These are phyloP conservation scores for Julus scandinavius DNA, from an alignment of 2,888 invertebrate genomes.

Conservation along the genomic window DNA sequence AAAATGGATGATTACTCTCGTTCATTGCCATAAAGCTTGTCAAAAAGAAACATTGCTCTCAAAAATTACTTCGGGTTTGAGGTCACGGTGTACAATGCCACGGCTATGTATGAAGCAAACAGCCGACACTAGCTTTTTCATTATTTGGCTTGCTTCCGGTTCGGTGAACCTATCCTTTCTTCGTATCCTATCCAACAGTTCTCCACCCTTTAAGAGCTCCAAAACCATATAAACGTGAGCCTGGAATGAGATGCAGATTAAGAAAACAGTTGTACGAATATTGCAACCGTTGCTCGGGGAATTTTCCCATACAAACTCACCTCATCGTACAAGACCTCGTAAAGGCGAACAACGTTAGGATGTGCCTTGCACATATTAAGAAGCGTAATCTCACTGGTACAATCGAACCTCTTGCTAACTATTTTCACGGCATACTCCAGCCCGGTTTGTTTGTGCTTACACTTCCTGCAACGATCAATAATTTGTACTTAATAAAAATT, in stretches of 20 bases:
- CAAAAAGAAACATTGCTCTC: not conserved
- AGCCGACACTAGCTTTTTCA: conserved; percentile 84
- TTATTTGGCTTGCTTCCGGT: conserved; percentile 79
- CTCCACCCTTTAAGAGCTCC: conserved; percentile 86
- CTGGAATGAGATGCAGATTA: too few species aligned
- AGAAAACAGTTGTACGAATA: too few species aligned
- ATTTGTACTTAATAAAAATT: too few species aligned
- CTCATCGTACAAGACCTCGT: conserved; percentile 86
- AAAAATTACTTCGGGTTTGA: conserved; percentile 85
- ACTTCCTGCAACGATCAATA: conserved; percentile 80
- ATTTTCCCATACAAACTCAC: conserved; percentile 67
- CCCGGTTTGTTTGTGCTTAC: conserved; percentile 78
- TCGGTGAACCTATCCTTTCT: conserved; percentile 79
- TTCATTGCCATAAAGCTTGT: not conserved
- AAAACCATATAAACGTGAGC: conserved; percentile 89
- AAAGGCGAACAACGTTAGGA: conserved; percentile 84
- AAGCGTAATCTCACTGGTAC: conserved; percentile 79
- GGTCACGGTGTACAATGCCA: conserved; percentile 89
- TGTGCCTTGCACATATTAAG: conserved; percentile 88
- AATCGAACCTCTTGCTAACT: conserved; percentile 75
- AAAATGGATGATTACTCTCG: not conserved
- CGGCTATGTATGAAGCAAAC: conserved; percentile 85
- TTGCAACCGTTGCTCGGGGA: too few species aligned
- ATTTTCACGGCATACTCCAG: conserved; percentile 91
- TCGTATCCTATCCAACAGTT: conserved; percentile 77